Evolutionary conservation across 2,888 invertebrate species (phyloP), one percentile per base, ranked within the genome.

Genomic region (Himalopsyche kuldschensis): DNA sequence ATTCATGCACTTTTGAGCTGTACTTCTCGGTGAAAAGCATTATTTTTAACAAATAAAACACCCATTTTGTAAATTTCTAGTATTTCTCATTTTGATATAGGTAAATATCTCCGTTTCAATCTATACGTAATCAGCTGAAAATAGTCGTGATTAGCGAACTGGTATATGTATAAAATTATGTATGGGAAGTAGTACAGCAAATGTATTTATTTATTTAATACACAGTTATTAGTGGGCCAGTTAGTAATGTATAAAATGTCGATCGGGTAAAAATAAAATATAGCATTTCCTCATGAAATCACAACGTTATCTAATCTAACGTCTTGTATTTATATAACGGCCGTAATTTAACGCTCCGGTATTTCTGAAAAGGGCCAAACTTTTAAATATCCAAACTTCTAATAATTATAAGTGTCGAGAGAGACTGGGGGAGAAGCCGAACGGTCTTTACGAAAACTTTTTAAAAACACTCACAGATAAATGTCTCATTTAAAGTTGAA

Each of bases 331-430:
- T 78, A 41, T 78, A 27, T 78, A 78, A 41, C 78, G 78, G 78
- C n/a, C 35, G 78, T 78, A 78, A 78, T 27, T 31, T 76, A 76
- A 35, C 76, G 76, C 76, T 32, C 17, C 17, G 31, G 31, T 31
- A 76, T 35, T 31, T 31, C n/a, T 76, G 35, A 76, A 35, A 35
- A 31, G 76, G 31, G 31, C 76, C 76, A 81, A 84, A 84, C 80
- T 84, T 84, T 84, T 84, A 84, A 84, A 84, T 84, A 84, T 79
- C 82, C 35, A 82, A 79, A 82, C 75, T 82, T 78, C 47, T 82
- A 82, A 82, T 82, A 63, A 63, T 63, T 63, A 63, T 63, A 63
- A 63, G 63, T 63, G 63, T 63, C 63, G 63, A 63, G 63, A 63
- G 63, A 63, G 63, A 63, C 63, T 63, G 63, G 63, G 63, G 63